phyloP scores from a whole-genome alignment of 2,797 vertebrate species.

The Prunella strophiata region DNA sequence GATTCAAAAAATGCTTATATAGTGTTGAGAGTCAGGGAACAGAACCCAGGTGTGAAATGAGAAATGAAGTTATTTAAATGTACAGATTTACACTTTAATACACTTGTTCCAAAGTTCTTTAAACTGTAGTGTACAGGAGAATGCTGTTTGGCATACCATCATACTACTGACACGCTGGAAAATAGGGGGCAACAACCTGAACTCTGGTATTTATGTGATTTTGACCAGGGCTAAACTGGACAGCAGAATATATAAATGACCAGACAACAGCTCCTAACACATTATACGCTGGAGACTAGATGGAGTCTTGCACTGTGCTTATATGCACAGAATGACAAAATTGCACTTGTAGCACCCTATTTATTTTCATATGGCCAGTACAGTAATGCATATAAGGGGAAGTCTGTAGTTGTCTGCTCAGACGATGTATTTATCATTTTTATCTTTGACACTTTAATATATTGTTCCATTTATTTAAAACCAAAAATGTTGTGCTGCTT shows the following conservation, averaged over 20 bases:
- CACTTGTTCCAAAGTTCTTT: neutral
- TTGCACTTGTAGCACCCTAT: neutral
- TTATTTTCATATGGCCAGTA: neutral
- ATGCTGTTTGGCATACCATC: neutral
- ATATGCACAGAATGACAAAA: neutral
- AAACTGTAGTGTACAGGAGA: neutral
- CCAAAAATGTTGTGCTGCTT: neutral
- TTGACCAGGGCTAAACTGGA: neutral
- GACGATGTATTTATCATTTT: neutral
- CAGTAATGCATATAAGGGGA: neutral
- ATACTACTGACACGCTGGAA: neutral
- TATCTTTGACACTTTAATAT: neutral
- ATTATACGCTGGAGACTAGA: neutral
- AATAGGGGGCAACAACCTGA: neutral
- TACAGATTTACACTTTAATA: neutral
- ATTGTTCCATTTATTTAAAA: neutral
- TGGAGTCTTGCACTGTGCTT: neutral
- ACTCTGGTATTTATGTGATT: neutral
- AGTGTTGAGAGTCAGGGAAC: neutral
- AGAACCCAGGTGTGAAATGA: neutral
- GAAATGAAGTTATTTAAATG: neutral
- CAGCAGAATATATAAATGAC: neutral
- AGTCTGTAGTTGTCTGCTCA: neutral
- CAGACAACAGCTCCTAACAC: neutral
- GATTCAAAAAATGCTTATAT: neutral